Base-by-base conservation (phyloP, 1,140 invertebrate species). In the Capitella teleta region DNA sequence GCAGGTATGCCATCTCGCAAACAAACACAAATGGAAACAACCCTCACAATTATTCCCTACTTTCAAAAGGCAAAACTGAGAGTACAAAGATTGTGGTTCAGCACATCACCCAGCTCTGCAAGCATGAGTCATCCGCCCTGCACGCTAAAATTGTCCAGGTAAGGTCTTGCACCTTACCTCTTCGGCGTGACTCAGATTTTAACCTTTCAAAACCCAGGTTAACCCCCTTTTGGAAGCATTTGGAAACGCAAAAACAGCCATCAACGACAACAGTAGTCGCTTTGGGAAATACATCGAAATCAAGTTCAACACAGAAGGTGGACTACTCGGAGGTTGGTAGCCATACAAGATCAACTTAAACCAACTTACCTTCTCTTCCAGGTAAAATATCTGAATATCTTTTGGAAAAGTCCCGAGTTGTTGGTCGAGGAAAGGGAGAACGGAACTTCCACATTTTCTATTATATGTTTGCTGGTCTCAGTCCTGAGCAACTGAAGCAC, bases 161-260 rank as follows among this genome's bases (percentile, higher is more conserved):
- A 47, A 44, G 21, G n/a, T n/a, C n/a, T n/a, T n/a, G n/a, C n/a
- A n/a, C n/a, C n/a, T n/a, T n/a, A n/a, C n/a, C n/a, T n/a, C n/a
- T n/a, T n/a, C n/a, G n/a, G n/a, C n/a, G n/a, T n/a, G n/a, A n/a
- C n/a, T n/a, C n/a, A n/a, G n/a, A 1, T 49, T 28, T n/a, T 42
- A 5, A 10, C 28, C 21, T 26, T n/a, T n/a, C n/a, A n/a, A n/a
- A n/a, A n/a, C n/a, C n/a, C 42, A 68, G 64, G 58, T 89, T 37
- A 95, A 90, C 75, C 94, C 95, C 42, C 91, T 98, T 38, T 93
- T 98, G 87, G 95, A 98, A 76, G 85, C 68, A 4, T 95, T 96
- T 74, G 92, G 92, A 24, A 96, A 97, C 76, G 90, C 92, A 0
- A 91, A 93, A 74, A 96, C 91, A 16, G 83, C 88, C 5, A 90